Conservation (phyloP, 2,797 vertebrate species). For the Falco cherrug region DNA sequence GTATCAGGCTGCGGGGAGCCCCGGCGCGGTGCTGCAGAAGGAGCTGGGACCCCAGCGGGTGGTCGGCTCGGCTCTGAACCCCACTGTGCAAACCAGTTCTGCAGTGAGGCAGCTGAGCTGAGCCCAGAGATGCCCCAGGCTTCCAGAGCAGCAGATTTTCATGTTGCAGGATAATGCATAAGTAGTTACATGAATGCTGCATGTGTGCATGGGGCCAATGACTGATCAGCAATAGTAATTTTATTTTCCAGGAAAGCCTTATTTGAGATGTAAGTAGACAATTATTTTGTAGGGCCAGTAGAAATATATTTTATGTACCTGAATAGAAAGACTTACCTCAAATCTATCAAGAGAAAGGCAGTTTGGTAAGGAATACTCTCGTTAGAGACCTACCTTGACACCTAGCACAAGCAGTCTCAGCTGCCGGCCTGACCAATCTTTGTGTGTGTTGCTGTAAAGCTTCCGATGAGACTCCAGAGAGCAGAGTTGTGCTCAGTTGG, state of each 20-base stretch:
- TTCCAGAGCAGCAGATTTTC: neutral
- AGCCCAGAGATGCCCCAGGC: neutral
- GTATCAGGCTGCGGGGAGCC: neutral
- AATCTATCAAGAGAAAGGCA: slow-evolving; percentile 19
- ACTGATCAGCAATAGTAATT: slow-evolving; percentile 54
- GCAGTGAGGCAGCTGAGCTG: neutral
- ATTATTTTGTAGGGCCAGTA: slow-evolving; percentile 62
- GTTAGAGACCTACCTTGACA: neutral
- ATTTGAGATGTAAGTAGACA: slow-evolving; percentile 54
- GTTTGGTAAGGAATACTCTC: neutral
- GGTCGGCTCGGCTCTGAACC: neutral
- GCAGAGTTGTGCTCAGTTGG: neutral
- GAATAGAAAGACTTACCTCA: slow-evolving; percentile 73
- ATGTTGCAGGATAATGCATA: neutral
- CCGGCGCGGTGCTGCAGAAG: neutral
- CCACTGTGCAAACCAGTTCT: neutral
- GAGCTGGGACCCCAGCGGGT: neutral
- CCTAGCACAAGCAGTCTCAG: slow-evolving; percentile 27
- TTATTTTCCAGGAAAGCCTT: slow-evolving; percentile 75
- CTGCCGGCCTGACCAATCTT: neutral
- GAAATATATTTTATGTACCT: slow-evolving; percentile 46
- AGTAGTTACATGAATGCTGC: slow-evolving; percentile 66
- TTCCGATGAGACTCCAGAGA: neutral
- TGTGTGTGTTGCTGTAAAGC: neutral
- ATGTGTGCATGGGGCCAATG: slow-evolving; percentile 75